phyloP scores from a whole-genome alignment of 2,888 invertebrate species.

The Omphaloscelis lunosa region DNA sequence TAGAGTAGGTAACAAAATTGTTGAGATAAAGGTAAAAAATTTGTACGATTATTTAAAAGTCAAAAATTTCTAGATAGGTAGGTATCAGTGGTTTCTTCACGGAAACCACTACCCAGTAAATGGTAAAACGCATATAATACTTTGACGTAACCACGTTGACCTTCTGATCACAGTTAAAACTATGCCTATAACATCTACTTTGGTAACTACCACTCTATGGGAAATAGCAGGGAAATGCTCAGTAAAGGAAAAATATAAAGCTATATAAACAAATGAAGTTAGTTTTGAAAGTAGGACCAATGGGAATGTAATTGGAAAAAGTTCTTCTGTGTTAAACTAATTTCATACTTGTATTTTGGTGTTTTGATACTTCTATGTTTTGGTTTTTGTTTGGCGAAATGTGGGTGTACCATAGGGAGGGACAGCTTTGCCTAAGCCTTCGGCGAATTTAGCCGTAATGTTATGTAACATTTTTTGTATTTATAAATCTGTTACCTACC shows the following conservation, averaged over 20 bases:
- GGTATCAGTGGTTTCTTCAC: background rate
- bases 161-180: conserved; percentile 1
- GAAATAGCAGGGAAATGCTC: conserved; percentile 15
- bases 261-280: conserved; percentile 40
- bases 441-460: too few species aligned
- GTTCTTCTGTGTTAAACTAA: conserved; percentile 31
- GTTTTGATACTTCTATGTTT: background rate
- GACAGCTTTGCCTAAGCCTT: too few species aligned
- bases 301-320: conserved; percentile 54
- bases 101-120: background rate
- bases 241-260: conserved; percentile 23
- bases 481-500: background rate
- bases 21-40: background rate
- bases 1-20: background rate
- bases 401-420: too few species aligned
- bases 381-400: too few species aligned
- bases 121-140: background rate
- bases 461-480: background rate
- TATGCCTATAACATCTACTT: background rate
- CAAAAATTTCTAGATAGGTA: background rate
- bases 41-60: background rate
- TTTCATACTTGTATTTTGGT: conserved; percentile 18
- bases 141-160: background rate
- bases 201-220: background rate
- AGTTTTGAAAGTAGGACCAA: conserved; percentile 49